A percentile compares a stretch with the other conserved stretches of the same genome.
Conservation (phyloP, 2,113 vertebrate genomes). For the Podarcis cretensis region DNA sequence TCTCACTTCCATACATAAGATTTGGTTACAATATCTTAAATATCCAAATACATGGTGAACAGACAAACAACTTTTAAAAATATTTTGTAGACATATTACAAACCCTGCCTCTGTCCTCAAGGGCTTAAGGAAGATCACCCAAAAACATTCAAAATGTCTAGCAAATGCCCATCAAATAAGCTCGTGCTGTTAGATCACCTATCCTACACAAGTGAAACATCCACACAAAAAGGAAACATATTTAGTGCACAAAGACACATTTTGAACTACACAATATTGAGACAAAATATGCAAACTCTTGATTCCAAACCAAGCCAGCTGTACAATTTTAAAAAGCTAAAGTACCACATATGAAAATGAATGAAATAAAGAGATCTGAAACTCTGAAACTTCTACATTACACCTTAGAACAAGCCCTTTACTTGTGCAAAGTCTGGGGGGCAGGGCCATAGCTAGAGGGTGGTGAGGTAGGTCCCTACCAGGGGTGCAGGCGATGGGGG, state of each 20-base stretch:
- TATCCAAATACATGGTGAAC: too few species aligned
- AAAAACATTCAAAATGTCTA: background rate
- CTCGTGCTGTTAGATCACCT: background rate
- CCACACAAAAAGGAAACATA: background rate
- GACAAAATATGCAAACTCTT: too few species aligned
- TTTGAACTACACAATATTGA: background rate
- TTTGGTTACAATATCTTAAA: too few species aligned
- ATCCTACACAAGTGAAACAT: background rate
- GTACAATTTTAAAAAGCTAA: background rate
- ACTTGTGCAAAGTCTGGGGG: background rate
- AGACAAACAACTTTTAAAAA: too few species aligned
- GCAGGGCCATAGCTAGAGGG: too few species aligned
- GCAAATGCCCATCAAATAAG: background rate
- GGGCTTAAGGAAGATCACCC: background rate
- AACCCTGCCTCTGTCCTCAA: background rate
- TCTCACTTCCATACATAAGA: too few species aligned
- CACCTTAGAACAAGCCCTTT: conserved; percentile 10
- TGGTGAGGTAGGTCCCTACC: too few species aligned
- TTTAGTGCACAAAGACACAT: background rate
- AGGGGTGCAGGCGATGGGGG: too few species aligned
- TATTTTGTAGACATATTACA: background rate
- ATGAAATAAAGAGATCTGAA: background rate
- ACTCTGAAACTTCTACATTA: background rate
- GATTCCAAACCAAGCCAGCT: background rate
- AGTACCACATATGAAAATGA: background rate